Base-by-base conservation (phyloP, 2,797 vertebrate species). In the Phrynocephalus forsythii region DNA sequence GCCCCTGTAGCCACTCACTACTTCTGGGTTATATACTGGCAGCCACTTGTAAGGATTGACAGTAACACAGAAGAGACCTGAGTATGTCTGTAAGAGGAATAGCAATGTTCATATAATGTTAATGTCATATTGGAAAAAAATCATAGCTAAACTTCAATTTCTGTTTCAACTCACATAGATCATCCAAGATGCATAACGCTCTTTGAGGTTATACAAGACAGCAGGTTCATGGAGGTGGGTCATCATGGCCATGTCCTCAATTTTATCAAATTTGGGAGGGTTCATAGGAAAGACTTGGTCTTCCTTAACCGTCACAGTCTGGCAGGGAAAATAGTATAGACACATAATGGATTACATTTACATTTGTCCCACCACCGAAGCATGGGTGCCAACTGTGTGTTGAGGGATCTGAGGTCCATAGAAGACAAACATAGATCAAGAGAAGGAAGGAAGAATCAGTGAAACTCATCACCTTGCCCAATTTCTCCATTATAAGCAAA, bases 241-340 rank as follows among this genome's bases (percentile, higher is more conserved):
- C 97, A 98, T 98, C 97, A 98, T 98, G 88, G 96, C 98, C 98
- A 98, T 98, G 94, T 98, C 98, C 95, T 98, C 97, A 84, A 98
- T 97, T 91, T 98, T 98, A 82, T 98, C 97, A 50, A 91, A 98
- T 91, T 98, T 98, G 63, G 97, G 98, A 88, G 98, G 98, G 83
- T 98, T 98, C 96, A 97, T 97, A 52, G 97, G 95, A 87, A 95
- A 95, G 0, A 97, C 91, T 8, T 96, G 94, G 77, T 95, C 94
- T 8, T 94, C 96, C 81, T 95, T 96, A 83, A 96, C 91, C 86
- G 94, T 96, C 69, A 96, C 90, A 3, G 87, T 95, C 96, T 97
- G 90, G 30, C 3, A 44, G 60, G 82, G 18, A 87, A 16, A 68
- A 84, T 28, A 90, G 28, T 48, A 56, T 18, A 85, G 80, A 86